phyloP scores from a whole-genome alignment of 2,113 vertebrate genomes.

The Forbesichthys agassizii region DNA sequence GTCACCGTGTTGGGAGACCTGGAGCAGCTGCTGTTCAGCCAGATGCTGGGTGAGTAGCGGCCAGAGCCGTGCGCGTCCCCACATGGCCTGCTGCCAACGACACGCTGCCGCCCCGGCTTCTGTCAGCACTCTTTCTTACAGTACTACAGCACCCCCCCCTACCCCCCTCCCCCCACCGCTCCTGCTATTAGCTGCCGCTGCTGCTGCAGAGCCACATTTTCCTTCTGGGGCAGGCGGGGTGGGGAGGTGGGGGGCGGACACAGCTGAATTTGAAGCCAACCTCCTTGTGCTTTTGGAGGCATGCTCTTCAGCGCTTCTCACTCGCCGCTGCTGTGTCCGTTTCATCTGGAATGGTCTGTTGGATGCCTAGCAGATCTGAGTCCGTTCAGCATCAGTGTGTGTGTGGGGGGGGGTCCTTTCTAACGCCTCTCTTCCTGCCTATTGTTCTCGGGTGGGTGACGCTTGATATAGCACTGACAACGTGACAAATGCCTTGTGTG shows the following conservation, averaged over 20 bases:
- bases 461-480: constrained; percentile 17
- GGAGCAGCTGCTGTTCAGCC: constrained; percentile 98
- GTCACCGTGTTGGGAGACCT: constrained; percentile 97
- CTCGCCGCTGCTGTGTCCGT: neutral
- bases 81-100: constrained; percentile 25
- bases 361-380: neutral
- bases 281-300: constrained; percentile 25
- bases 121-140: neutral
- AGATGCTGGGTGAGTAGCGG: constrained; percentile 92
- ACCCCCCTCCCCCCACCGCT: constrained; percentile 32
- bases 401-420: neutral
- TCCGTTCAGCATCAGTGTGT: neutral
- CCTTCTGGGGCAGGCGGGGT: constrained; percentile 17
- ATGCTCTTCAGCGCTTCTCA: constrained; percentile 18
- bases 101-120: constrained; percentile 7
- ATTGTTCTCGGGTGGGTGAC: constrained; percentile 30
- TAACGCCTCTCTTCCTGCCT: constrained; percentile 1
- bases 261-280: constrained; percentile 8
- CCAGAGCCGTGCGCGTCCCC: neutral
- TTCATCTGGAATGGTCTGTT: neutral
- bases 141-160: constrained; percentile 31
- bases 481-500: constrained; percentile 31
- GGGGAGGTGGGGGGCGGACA: neutral
- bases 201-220: constrained; percentile 37
- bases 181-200: constrained; percentile 30